Percentiles rank a stretch among this genome's conserved stretches.
Evolutionary conservation across 2,113 vertebrate genomes (phyloP).

Genomic region (Rhinogobius similis): DNA sequence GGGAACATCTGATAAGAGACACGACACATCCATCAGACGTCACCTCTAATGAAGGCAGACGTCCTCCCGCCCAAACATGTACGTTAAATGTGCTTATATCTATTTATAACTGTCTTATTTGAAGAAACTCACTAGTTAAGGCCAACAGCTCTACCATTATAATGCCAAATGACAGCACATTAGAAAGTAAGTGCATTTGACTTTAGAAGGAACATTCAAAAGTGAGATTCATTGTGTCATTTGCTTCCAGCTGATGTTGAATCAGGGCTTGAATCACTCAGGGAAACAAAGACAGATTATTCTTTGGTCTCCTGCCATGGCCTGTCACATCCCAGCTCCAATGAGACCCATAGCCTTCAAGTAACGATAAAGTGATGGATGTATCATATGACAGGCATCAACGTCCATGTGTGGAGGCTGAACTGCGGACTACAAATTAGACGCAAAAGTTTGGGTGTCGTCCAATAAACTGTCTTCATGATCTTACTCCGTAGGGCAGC

Average conservation of each 20-base stretch:
- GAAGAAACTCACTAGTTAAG: no score
- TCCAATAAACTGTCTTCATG: not conserved
- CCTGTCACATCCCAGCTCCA: slow-evolving; percentile 5
- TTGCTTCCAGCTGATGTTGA: slow-evolving; percentile 9
- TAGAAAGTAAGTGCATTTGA: not conserved
- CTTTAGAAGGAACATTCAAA: not conserved
- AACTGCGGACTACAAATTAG: not conserved
- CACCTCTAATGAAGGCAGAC: no score
- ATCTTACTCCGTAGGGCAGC: not conserved
- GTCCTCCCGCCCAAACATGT: no score
- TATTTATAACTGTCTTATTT: no score
- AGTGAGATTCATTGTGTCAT: slow-evolving; percentile 26
- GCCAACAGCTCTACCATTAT: no score
- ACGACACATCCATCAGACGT: no score
- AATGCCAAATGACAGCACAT: not conserved
- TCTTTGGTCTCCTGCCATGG: not conserved
- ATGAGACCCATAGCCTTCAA: slow-evolving; percentile 15
- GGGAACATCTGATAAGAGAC: no score
- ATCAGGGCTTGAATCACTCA: slow-evolving; percentile 7
- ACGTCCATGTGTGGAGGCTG: not conserved
- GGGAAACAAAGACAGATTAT: slow-evolving; percentile 4
- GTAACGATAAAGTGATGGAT: slow-evolving; percentile 6
- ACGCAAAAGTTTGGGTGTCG: not conserved
- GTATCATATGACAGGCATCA: not conserved
- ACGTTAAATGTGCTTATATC: no score